Base-by-base conservation (phyloP, 2,797 vertebrate species). In the Poecile montanus region DNA sequence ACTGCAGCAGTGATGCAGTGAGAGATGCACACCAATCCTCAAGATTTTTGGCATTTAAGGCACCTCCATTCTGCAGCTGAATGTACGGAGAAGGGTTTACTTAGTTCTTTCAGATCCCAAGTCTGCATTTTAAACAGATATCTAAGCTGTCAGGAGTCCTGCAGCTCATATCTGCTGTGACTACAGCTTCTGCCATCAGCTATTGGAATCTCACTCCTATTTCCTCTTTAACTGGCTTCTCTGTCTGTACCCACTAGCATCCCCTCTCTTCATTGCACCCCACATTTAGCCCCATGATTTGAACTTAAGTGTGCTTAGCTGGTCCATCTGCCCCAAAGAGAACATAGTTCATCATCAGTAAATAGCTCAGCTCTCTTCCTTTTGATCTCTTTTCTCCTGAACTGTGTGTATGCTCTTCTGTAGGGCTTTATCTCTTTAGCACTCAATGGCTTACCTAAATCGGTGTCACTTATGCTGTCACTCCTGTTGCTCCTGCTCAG, bases 401-500 rank as follows among this genome's bases (percentile, higher is more conserved):
- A 32, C 53, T 58, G 15, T 17, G 58, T 58, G 17, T 40, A 40
- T 66, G 76, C 45, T 77, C 19, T 70, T 93, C 57, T 77, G 50
- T 48, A 77, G 40, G 27, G 11, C 0, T 9, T 91, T 94, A 61
- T 85, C 72, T 91, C 70, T 91, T 45, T 29, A 91, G 60, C 29
- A 29, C 67, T 86, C 77, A 56, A 14, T 62, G 32, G 44, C 47
- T 92, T 91, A 70, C 44, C 40, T 62, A 80, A 91, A 85, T 89
- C 14, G 4, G 51, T 63, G 44, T 75, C 0, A 0, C 16, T 81
- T 76, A 40, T 8, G 40, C 48, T 89, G 7, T 67, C 50, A 18
- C 68, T 92, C 75, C 61, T 65, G 61, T 62, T 92, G 21, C 63
- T 92, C 83, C 65, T 92, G 61, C 75, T 89, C 47, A 88, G 48